Base-by-base conservation (phyloP, 2,888 invertebrate species). In the Apomyelois bistriatella region DNA sequence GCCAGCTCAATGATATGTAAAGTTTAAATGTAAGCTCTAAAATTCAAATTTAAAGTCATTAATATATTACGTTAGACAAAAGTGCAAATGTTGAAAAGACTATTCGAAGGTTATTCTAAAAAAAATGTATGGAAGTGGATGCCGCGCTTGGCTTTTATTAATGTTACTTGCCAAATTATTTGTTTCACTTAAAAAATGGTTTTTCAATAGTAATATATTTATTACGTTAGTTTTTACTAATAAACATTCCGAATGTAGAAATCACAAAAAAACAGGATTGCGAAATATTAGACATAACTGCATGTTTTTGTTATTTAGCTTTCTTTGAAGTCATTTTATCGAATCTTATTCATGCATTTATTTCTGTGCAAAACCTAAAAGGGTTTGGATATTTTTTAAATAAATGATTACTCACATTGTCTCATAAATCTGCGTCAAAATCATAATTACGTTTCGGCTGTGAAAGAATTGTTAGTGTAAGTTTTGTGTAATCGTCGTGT, bases 381-480 rank as follows among this genome's bases (percentile, higher is more conserved):
- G 57, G 60, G 52, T 60, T 50, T 1, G 15, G 9, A 9, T 9
- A 16, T 40, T 16, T 40, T 32, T 32, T 16, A 16, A 40, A 9
- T 40, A 16, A 16, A 16, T 56, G 28, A 6, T 3, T 9, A 48
- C 53, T 58, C 60, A 60, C 60, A 60, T 57, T 62, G 59, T 55
- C 48, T 62, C 2, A 63, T 65, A 50, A 55, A 54, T 60, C 68
- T 70, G 64, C 70, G 65, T 76, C 72, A 72, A 84, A 83, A 82
- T 78, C 74, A 68, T 76, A 67, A 72, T 79, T 82, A 74, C 65
- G 70, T 82, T 84, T 84, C 79, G 86, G 85, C 86, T 87, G 85
- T 88, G 87, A 87, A 70, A 73, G 72, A 76, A 80, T 79, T 73
- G 64, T 79, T 82, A 77, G 72, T 79, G 72, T 80, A 76, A 71